Base-by-base conservation (phyloP, 2,888 invertebrate species). In the Argyresthia albistria region DNA sequence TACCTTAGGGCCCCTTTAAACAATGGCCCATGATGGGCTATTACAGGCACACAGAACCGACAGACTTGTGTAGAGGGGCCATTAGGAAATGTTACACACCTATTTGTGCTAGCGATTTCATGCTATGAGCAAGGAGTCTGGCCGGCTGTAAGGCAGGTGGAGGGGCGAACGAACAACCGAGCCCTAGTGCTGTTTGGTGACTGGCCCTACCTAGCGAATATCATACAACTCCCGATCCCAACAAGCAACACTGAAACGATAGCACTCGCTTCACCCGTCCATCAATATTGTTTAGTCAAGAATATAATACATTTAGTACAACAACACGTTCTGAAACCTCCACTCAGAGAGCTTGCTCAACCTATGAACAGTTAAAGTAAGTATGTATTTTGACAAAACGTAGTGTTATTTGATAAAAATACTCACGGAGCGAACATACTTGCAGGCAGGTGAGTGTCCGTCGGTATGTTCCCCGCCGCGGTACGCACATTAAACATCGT, bases 311-410 rank as follows among this genome's bases (percentile, higher is more conserved):
- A 69, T 73, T 64, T 66, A 66, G 67, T 70, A 67, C 66, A 75
- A 73, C 71, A 76, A 76, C 73, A 72, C 67, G 25, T 25, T 72
- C 68, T 69, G 69, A 68, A 66, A 68, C 61, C 64, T 45, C 49
- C 35, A 14, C 46, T 15, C 48, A 67, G 62, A 71, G 61, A 25
- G 25, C 25, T 25, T 6, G n/a, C 58, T 58, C 65, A 61, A 60
- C 61, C 61, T 62, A 15, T 25, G 46, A 63, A 62, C 61, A 61
- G 64, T 60, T 61, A 62, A 64, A 58, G 59, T 64, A 64, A 58
- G 59, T 64, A 62, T 61, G 61, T 58, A 64, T 63, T 59, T 62
- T 65, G 62, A 56, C 58, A 64, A 58, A 60, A 46, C 25, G 16
- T 56, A 57, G 60, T 62, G 59, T 25, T 25, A 25, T 25, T 25